Conservation (phyloP, 2,888 invertebrate genomes). For the Ctena decussata region DNA sequence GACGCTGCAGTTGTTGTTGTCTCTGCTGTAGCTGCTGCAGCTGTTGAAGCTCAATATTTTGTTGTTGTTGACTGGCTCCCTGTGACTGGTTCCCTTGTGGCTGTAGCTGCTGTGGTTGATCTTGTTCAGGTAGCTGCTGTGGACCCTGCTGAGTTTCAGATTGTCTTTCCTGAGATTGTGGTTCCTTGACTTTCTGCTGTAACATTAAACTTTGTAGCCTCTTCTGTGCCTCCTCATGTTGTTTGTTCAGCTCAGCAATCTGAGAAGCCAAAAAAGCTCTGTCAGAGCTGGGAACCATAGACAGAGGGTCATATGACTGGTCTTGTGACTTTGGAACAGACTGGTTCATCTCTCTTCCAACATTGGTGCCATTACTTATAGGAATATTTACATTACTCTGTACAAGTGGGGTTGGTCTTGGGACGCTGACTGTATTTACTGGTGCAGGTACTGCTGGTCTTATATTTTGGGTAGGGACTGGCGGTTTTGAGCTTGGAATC, state of each 20-base stretch:
- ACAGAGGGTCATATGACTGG: slow-evolving; percentile 26
- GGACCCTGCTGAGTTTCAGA: slow-evolving; percentile 48
- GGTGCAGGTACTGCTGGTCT: slow-evolving; percentile 15
- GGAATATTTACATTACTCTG: slow-evolving; percentile 76
- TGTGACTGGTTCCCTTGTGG: not conserved
- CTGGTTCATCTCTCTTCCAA: not conserved
- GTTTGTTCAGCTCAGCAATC: slow-evolving; percentile 81
- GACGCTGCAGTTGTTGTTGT: slow-evolving; percentile 48
- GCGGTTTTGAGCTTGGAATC: not conserved
- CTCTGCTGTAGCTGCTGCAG: slow-evolving; percentile 41
- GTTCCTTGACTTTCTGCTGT: slow-evolving; percentile 70
- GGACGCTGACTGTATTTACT: slow-evolving; percentile 76
- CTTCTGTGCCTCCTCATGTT: slow-evolving; percentile 83
- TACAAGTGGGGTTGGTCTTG: slow-evolving; percentile 78
- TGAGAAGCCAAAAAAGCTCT: slow-evolving; percentile 75
- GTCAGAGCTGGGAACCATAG: slow-evolving; percentile 29
- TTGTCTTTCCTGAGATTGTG: slow-evolving; percentile 66
- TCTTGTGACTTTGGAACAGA: not conserved
- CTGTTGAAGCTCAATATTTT: slow-evolving; percentile 20
- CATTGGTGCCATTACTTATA: not conserved
- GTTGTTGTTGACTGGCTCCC: slow-evolving; percentile 28
- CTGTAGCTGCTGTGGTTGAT: slow-evolving; percentile 24
- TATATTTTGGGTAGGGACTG: slow-evolving; percentile 8
- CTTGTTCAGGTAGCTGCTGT: slow-evolving; percentile 23
- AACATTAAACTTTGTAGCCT: slow-evolving; percentile 72